Base-by-base conservation (phyloP, 2,113 vertebrate species). In the Zosterops pallidus region DNA sequence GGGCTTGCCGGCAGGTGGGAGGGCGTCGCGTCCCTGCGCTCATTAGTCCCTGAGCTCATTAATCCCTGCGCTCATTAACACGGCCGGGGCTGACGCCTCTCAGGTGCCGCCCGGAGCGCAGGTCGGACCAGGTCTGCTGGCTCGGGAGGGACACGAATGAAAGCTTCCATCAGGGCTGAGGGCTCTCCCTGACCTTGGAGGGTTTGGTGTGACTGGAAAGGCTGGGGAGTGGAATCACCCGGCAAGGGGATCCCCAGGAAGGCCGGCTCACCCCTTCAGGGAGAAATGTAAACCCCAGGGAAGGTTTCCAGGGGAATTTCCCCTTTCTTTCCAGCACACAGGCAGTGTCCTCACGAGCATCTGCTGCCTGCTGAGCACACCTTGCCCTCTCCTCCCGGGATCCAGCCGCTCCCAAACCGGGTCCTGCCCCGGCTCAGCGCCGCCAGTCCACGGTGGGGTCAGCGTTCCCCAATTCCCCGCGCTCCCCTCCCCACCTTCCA, bases 71-170 rank as follows among this genome's bases (percentile, higher is more conserved):
- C 56, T 89, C 82, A 62, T 88, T 80, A 80, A 56, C 33, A 1
- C 9, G 21, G 70, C 59, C 42, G 16, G 71, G 37, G 84, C 10
- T 68, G 81, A 11, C 5, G 14, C 1, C 2, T 17, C 86, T 35
- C 4, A n/a, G 83, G 65, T 53, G 53, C 41, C 74, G 63, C 93
- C 78, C 7, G 63, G 68, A 67, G 87, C 87, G 22, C 93, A 80
- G 92, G 92, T 90, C 44, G 52, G 90, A 57, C 88, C 83, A 39
- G 93, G 75, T 91, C 82, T 70, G 78, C 84, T 17, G 87, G 78
- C 42, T 59, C 18, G 6, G 55, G 21, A 39, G 42, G 0, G 64
- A 74, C 79, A 47, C 9, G 1, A 17, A 35, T 15, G 6, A 55
- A 19, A 77, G 50, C 39, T 68, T 46, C 88, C n/a, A 11, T 13